Conservation (phyloP, 2,113 vertebrate species). For the Leptosomus discolor region DNA sequence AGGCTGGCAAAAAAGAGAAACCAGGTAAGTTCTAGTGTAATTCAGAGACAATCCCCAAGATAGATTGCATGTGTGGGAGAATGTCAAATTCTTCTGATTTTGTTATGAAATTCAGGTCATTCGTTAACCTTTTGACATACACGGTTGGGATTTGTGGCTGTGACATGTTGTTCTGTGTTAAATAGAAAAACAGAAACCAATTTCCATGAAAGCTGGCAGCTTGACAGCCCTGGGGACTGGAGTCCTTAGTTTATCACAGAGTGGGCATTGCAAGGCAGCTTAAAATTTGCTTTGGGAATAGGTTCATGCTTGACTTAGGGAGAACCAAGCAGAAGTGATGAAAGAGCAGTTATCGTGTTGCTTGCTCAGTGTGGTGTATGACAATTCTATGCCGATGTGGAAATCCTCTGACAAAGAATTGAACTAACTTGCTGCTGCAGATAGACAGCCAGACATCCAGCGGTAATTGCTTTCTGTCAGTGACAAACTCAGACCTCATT, state of each 20-base stretch:
- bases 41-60: neutral
- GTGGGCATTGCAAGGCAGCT: neutral
- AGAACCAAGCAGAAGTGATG: neutral
- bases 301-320: neutral
- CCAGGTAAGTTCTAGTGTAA: conserved; percentile 64
- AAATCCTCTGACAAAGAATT: neutral
- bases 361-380: neutral
- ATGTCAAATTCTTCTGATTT: neutral
- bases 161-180: neutral
- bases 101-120: neutral
- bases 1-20: conserved; percentile 81
- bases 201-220: neutral
- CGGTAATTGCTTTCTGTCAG: neutral
- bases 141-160: neutral
- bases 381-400: neutral
- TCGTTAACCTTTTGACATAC: neutral
- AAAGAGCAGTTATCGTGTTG: neutral
- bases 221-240: neutral
- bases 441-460: neutral
- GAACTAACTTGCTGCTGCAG: neutral
- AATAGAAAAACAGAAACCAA: neutral
- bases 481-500: neutral
- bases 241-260: neutral
- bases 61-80: neutral
- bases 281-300: neutral